Base-by-base conservation (phyloP, 2,888 invertebrate genomes). In the Acanthosepion lycidas region DNA sequence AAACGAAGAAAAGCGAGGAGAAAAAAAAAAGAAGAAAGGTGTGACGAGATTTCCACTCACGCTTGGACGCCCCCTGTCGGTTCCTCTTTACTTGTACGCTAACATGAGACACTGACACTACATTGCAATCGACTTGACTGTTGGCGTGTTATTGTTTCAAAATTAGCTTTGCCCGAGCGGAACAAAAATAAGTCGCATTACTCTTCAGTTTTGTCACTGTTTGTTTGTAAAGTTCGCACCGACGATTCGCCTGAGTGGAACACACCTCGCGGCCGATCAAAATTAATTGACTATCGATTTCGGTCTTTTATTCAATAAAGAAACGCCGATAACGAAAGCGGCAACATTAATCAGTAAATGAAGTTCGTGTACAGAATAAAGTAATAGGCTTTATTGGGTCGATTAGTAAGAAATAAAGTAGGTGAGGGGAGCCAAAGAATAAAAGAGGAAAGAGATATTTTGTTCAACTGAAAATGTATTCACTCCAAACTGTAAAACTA, bases 121-220 rank as follows among this genome's bases (percentile, higher is more conserved):
- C 78, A 78, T n/a, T 78, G 78, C 78, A 78, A 78, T 78, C 78
- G 78, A 78, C 78, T 78, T 78, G 78, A 78, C 78, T 78, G 78
- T 78, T 78, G n/a, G 78, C 78, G 78, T 78, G 78, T 78, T 78
- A 78, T 78, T 78, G 78, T 78, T 78, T 78, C n/a, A 78, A n/a
- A 78, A 78, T 78, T 78, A 78, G 78, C 78, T 78, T 78, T 78
- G n/a, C 78, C n/a, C 78, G n/a, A 33, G 78, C 78, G n/a, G 78
- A 78, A 33, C 78, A n/a, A 78, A 78, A 78, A 78, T 78, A 78
- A 78, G 78, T 33, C n/a, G 33, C 78, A 78, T 78, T 33, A n/a
- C 78, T 9, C 78, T n/a, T 33, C n/a, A 78, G 78, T 78, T 78
- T 78, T 78, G 78, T n/a, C n/a, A 12, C n/a, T 78, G 78, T n/a